These are phyloP conservation scores for Apeira syringaria DNA, from an alignment of 2,888 invertebrate genomes.

Conservation along the genomic window DNA sequence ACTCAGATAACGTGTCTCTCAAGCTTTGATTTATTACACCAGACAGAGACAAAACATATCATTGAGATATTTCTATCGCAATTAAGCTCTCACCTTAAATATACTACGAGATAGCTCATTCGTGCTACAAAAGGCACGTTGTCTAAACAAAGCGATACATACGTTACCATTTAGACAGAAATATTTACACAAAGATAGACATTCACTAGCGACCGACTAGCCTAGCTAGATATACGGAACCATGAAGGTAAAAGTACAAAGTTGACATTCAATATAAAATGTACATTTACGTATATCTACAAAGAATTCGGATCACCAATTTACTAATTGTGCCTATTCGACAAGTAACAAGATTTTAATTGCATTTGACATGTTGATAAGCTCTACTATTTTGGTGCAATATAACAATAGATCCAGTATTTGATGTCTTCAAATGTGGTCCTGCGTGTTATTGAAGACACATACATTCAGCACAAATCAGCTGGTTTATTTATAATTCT, in stretches of 20 bases:
- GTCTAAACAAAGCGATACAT: conserved; percentile 7
- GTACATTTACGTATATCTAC: no score
- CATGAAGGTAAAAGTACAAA: not conserved
- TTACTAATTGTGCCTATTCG: conserved; percentile 28
- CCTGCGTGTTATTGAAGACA: no score
- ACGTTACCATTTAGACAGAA: conserved; percentile 17
- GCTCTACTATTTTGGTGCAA: conserved; percentile 5
- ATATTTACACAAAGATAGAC: conserved; percentile 5
- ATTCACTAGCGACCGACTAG: not conserved
- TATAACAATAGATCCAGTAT: no score
- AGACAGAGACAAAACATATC: not conserved
- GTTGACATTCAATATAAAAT: no score
- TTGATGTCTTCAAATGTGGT: no score
- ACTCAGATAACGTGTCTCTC: not conserved
- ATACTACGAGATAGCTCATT: not conserved
- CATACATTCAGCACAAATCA: no score
- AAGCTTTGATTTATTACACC: conserved; percentile 2
- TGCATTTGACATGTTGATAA: conserved; percentile 31
- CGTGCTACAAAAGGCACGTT: conserved; percentile 1
- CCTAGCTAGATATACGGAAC: not conserved
- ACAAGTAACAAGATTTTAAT: conserved; percentile 22
- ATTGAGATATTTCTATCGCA: conserved; percentile 9
- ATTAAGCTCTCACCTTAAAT: conserved; percentile 1
- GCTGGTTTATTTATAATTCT: no score
- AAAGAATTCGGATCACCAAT: conserved; percentile 12